Percentiles rank a stretch among this genome's conserved stretches.
These are phyloP conservation scores for Bucco capensis DNA, from an alignment of 2,113 vertebrate species.

Conservation along the genomic window DNA sequence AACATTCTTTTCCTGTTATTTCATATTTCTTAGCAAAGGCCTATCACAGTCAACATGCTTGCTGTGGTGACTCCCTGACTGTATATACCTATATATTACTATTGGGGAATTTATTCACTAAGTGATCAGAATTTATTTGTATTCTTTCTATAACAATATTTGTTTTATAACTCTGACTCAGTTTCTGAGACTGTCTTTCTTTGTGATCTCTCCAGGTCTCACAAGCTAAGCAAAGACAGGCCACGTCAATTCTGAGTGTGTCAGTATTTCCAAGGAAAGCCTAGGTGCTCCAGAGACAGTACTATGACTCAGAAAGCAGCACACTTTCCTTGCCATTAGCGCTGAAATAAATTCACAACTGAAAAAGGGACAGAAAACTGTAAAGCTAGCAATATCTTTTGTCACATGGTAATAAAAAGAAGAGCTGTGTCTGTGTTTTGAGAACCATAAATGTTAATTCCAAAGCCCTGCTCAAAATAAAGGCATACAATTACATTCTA, in stretches of 20 bases:
- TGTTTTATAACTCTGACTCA: constrained; percentile 19
- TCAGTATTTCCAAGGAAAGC: constrained; percentile 7
- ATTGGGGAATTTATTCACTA: not conserved
- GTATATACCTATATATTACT: not conserved
- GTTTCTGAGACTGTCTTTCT: not conserved
- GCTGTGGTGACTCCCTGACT: not conserved
- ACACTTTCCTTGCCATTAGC: not conserved
- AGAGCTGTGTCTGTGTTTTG: not conserved
- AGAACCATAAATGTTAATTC: not conserved
- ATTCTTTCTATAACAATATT: constrained; percentile 11
- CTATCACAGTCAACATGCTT: not conserved
- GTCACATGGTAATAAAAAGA: not conserved
- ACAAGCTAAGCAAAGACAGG: not conserved
- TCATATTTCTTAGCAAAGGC: not conserved
- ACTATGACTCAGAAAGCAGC: not conserved
- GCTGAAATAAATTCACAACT: not conserved
- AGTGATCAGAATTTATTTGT: constrained; percentile 8
- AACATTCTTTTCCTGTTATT: not conserved
- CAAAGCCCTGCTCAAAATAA: not conserved
- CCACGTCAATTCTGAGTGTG: not conserved
- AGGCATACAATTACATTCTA: not conserved
- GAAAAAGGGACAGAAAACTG: not conserved
- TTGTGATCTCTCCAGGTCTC: not conserved
- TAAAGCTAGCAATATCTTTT: not conserved
- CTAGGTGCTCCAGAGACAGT: not conserved